A percentile compares a stretch with the other conserved stretches of the same genome.
Evolutionary conservation across 2,888 invertebrate species (phyloP).

Genomic region (Pedicia rivosa): DNA sequence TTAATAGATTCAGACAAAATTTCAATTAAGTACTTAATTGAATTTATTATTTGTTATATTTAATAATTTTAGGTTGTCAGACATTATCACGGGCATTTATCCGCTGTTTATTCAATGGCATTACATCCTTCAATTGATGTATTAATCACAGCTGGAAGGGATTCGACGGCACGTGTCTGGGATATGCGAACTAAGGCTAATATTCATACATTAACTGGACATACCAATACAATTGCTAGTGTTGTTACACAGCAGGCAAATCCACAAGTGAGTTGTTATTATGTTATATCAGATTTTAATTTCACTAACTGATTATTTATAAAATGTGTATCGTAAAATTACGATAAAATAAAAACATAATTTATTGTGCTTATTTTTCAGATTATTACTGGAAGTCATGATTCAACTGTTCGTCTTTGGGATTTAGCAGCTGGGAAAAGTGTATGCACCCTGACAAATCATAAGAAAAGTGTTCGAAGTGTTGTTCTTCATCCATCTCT

Average conservation of each 20-base stretch:
- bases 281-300: too few species aligned
- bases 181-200: slow-evolving; percentile 98
- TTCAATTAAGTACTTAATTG: too few species aligned
- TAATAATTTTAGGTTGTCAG: too few species aligned
- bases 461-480: slow-evolving; percentile 87
- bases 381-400: slow-evolving; percentile 88
- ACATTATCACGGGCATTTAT: slow-evolving; percentile 97
- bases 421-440: slow-evolving; percentile 94
- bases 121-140: slow-evolving; percentile 94
- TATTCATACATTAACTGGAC: slow-evolving; percentile 88
- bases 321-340: too few species aligned
- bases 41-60: too few species aligned
- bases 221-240: slow-evolving; percentile 93
- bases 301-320: too few species aligned
- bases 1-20: too few species aligned
- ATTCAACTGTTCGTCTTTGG: slow-evolving; percentile 94
- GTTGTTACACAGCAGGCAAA: slow-evolving; percentile 86
- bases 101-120: slow-evolving; percentile 86
- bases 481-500: slow-evolving; percentile 60
- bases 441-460: slow-evolving; percentile 88
- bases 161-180: slow-evolving; percentile 95
- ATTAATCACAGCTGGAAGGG: slow-evolving; percentile 82
- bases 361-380: too few species aligned
- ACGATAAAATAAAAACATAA: too few species aligned
- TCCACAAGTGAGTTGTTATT: too few species aligned